A percentile compares a stretch with the other conserved stretches of the same genome.
These are phyloP conservation scores for Oryzias melastigma DNA, from an alignment of 2,113 vertebrate genomes.

Conservation along the genomic window DNA sequence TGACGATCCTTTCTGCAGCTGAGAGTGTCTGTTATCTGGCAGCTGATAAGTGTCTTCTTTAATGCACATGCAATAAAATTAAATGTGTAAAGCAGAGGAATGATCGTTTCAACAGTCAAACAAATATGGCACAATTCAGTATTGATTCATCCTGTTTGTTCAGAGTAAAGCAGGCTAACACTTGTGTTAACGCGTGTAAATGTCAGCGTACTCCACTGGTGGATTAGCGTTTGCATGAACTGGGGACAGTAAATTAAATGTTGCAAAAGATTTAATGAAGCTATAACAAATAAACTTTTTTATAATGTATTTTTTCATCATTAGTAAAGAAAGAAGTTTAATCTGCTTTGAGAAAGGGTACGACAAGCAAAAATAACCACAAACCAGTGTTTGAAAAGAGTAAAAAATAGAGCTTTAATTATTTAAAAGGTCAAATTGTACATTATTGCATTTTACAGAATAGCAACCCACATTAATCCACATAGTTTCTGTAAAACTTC, in stretches of 20 bases:
- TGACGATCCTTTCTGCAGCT: conserved; percentile 69
- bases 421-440: too few species aligned
- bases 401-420: too few species aligned
- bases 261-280: conserved; percentile 24
- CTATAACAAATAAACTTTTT: not conserved
- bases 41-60: conserved; percentile 72
- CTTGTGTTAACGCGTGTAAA: conserved; percentile 40
- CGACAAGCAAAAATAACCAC: too few species aligned
- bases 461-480: too few species aligned
- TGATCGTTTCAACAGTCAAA: conserved; percentile 54
- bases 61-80: conserved; percentile 75
- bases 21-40: conserved; percentile 72
- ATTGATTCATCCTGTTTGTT: conserved; percentile 70
- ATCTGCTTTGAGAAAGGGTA: too few species aligned
- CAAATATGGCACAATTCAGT: conserved; percentile 67
- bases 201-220: conserved; percentile 35
- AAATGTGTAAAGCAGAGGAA: conserved; percentile 51
- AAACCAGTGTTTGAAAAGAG: too few species aligned
- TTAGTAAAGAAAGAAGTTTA: too few species aligned
- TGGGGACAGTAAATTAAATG: conserved; percentile 24
- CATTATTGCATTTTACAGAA: too few species aligned
- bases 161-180: conserved; percentile 46
- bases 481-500: too few species aligned
- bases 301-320: too few species aligned
- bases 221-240: conserved; percentile 30